A percentile compares a stretch with the other conserved stretches of the same genome.
Conservation (phyloP, 53 echinoderm and acorn worm genomes). For the Paracentrotus lividus region DNA sequence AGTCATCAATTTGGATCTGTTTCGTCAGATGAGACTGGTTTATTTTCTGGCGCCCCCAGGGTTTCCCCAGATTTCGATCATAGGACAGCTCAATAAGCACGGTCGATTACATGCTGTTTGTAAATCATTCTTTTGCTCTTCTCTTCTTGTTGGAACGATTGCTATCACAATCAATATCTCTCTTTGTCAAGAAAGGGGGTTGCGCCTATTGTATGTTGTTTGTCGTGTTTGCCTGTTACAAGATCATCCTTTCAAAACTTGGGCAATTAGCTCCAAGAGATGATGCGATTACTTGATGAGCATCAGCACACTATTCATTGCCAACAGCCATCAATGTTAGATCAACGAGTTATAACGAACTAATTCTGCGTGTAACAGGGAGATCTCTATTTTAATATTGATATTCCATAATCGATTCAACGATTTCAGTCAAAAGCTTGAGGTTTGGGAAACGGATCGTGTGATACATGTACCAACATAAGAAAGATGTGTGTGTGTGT, state of each 20-base stretch:
- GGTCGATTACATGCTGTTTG: slow-evolving; percentile 65
- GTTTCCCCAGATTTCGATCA: slow-evolving; percentile 17
- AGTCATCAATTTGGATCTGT: no score
- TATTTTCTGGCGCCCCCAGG: background rate
- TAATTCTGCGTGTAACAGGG: slow-evolving; percentile 3
- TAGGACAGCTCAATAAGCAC: slow-evolving; percentile 5
- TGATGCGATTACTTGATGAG: slow-evolving; percentile 1
- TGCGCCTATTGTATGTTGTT: background rate
- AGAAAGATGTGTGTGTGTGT: no score
- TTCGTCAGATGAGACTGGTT: no score
- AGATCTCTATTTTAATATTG: background rate
- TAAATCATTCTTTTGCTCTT: slow-evolving; percentile 27
- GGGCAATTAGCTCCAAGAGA: slow-evolving; percentile 55
- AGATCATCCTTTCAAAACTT: slow-evolving; percentile 49
- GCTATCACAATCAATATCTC: slow-evolving; percentile 27
- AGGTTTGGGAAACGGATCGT: slow-evolving; percentile 15
- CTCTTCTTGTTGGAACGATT: slow-evolving; percentile 57
- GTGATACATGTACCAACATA: no score
- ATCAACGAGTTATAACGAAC: no score
- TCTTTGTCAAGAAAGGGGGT: background rate
- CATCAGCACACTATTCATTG: slow-evolving; percentile 11
- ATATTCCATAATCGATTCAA: slow-evolving; percentile 20
- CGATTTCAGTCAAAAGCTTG: background rate
- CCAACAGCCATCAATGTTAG: background rate
- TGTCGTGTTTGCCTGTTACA: slow-evolving; percentile 31